Evolutionary conservation across 2,888 invertebrate species (phyloP).

Genomic region (Agrotis exclamationis): DNA sequence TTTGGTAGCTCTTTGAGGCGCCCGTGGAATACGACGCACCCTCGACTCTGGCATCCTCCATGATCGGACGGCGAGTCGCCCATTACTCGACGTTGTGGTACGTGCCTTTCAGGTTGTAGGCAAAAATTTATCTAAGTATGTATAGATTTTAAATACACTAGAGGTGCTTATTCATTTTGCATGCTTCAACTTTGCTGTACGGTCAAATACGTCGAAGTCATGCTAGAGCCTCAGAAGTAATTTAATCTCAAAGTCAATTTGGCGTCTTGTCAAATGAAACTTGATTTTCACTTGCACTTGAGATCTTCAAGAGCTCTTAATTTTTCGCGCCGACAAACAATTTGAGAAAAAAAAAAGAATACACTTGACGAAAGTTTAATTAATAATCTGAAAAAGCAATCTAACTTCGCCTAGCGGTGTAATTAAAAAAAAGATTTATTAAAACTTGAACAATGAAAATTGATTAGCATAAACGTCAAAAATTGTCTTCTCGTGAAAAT

Average conservation of each 20-base stretch:
- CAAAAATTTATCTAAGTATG: too few species aligned
- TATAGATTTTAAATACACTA: too few species aligned
- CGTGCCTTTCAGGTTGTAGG: too few species aligned
- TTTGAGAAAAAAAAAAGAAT: conserved; percentile 38
- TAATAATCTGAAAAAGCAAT: conserved; percentile 71
- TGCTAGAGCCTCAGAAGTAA: conserved; percentile 1
- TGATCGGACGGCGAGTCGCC: too few species aligned
- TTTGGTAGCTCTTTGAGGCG: too few species aligned
- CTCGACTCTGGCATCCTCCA: too few species aligned
- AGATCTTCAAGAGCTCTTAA: conserved; percentile 16
- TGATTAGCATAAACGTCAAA: conserved; percentile 59
- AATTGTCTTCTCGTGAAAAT: conserved; percentile 26
- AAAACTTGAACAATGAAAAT: conserved; percentile 68
- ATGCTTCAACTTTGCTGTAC: too few species aligned
- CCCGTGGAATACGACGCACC: too few species aligned
- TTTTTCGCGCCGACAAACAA: conserved; percentile 37
- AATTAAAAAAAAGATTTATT: conserved; percentile 73
- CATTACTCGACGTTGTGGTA: too few species aligned
- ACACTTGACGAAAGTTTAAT: conserved; percentile 66
- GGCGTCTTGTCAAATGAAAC: neutral
- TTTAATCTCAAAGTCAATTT: conserved; percentile 35
- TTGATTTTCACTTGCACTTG: conserved; percentile 11
- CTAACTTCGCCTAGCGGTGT: conserved; percentile 66
- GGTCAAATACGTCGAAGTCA: too few species aligned
- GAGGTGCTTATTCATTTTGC: too few species aligned